Percentiles rank a stretch among this genome's conserved stretches.
Evolutionary conservation across 2,888 invertebrate genomes (phyloP).

Genomic region (Cynaeus angustus): DNA sequence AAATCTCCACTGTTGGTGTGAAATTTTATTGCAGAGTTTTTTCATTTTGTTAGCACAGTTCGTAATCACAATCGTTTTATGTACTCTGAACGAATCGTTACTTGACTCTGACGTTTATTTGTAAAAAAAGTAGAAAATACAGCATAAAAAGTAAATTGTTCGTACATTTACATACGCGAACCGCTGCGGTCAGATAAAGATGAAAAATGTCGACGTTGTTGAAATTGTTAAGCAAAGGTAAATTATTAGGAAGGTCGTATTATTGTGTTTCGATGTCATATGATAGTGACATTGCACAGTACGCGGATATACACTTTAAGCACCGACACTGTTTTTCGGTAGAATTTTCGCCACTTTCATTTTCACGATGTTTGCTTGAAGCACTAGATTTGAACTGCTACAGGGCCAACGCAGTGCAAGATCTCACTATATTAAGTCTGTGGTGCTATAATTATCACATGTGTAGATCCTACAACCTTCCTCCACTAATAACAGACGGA

Average conservation of each 20-base stretch:
- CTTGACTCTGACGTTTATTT: conserved; percentile 50
- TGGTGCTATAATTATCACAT: conserved; percentile 58
- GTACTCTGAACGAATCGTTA: conserved; percentile 49
- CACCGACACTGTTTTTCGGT: conserved; percentile 2
- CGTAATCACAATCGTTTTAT: conserved; percentile 25
- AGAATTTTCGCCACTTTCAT: conserved; percentile 21
- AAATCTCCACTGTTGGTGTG: conserved; percentile 69
- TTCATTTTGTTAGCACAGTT: conserved; percentile 63
- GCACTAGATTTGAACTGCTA: conserved; percentile 25
- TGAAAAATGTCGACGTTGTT: conserved; percentile 40
- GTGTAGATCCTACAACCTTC: conserved; percentile 36
- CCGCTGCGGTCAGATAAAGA: conserved; percentile 44
- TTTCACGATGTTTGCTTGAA: conserved; percentile 11
- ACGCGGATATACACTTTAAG: background rate
- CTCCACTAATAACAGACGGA: conserved; percentile 33
- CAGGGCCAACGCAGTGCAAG: conserved; percentile 58
- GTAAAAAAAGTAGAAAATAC: conserved; percentile 50
- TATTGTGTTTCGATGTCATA: conserved; percentile 55
- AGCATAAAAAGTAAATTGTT: conserved; percentile 48
- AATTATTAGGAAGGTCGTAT: conserved; percentile 56
- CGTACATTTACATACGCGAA: conserved; percentile 41
- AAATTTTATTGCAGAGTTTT: conserved; percentile 69
- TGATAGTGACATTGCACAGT: conserved; percentile 50
- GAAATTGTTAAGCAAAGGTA: conserved; percentile 37
- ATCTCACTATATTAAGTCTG: conserved; percentile 56